A percentile compares a stretch with the other conserved stretches of the same genome.
phyloP scores from a whole-genome alignment of 2,113 vertebrate genomes.

The Phalacrocorax brasilianus region DNA sequence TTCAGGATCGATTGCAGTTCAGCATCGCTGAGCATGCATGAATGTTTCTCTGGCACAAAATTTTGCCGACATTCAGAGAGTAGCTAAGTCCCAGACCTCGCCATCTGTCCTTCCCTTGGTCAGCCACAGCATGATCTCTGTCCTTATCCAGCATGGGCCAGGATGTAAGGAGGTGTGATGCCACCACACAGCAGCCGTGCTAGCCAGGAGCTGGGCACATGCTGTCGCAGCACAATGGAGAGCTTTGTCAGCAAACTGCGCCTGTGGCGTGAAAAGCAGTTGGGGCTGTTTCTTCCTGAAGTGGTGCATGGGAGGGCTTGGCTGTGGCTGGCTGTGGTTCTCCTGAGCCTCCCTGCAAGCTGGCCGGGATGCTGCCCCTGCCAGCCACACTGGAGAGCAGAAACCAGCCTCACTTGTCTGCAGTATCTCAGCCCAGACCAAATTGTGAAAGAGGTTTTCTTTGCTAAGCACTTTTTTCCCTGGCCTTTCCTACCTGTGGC shows the following conservation, averaged over 20 bases:
- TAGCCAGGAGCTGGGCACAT: neutral
- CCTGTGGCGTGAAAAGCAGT: neutral
- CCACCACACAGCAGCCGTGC: neutral
- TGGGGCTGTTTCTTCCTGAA: neutral
- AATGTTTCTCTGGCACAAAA: neutral
- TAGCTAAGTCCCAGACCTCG: neutral
- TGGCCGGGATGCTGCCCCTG: neutral
- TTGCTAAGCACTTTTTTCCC: neutral
- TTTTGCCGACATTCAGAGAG: neutral
- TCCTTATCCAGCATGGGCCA: neutral
- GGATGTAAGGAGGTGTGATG: neutral
- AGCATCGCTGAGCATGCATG: neutral
- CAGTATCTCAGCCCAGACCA: neutral
- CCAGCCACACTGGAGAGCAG: neutral
- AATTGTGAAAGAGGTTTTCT: neutral
- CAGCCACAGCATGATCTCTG: fast-evolving
- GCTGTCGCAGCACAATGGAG: neutral
- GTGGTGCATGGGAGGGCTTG: neutral
- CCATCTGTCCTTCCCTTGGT: neutral
- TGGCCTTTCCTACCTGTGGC: neutral
- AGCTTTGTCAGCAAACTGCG: neutral
- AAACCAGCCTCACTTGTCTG: neutral
- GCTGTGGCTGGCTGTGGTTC: neutral
- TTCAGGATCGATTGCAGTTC: neutral
- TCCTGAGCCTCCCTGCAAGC: neutral